These are phyloP conservation scores for Osmerus eperlanus DNA, from an alignment of 2,113 vertebrate genomes.

Conservation along the genomic window DNA sequence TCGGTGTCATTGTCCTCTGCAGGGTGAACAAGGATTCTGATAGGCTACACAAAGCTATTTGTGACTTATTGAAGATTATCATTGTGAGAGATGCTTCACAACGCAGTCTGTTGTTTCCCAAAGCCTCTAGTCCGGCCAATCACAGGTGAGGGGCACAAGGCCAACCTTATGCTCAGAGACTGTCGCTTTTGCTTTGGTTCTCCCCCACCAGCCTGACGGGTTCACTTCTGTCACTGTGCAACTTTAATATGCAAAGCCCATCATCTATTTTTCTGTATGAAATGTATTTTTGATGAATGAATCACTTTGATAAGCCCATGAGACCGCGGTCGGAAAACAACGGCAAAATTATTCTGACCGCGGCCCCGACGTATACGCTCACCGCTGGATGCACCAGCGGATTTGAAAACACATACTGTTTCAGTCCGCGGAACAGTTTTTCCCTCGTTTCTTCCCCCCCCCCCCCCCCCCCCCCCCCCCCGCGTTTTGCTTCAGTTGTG, in stretches of 20 bases:
- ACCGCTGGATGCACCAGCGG: background rate
- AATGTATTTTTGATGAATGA: constrained; percentile 17
- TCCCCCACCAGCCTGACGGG: background rate
- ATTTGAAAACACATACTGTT: background rate
- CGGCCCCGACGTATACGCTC: background rate
- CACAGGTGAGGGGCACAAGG: background rate
- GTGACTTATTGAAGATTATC: background rate
- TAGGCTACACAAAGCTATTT: no score
- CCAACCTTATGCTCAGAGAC: background rate
- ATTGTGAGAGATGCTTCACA: background rate
- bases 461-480: no score
- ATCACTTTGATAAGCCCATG: constrained; percentile 12
- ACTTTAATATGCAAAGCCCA: constrained; percentile 7
- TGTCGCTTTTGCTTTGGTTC: no score
- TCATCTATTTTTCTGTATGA: background rate
- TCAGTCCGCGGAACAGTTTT: background rate
- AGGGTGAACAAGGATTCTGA: no score
- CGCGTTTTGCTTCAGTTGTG: background rate
- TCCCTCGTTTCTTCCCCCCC: background rate
- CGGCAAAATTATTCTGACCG: background rate
- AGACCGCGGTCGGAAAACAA: constrained; percentile 7
- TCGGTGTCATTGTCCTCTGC: no score
- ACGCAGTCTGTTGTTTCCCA: background rate
- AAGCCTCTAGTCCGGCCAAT: background rate
- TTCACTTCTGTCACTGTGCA: background rate